Base-by-base conservation (phyloP, 2,797 vertebrate species). In the Numenius phaeopus region DNA sequence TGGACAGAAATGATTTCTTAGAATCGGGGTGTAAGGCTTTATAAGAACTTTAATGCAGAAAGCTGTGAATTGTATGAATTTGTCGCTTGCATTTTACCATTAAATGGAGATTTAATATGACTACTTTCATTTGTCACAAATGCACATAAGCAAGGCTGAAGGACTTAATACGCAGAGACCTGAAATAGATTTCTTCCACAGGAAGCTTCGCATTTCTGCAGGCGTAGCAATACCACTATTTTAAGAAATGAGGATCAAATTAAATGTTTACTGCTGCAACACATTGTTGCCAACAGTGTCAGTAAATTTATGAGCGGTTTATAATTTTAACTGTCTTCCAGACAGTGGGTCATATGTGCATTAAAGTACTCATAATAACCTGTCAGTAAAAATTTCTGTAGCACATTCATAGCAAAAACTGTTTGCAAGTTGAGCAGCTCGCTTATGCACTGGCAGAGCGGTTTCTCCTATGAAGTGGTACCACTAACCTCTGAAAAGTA, bases 361-460 rank as follows among this genome's bases (percentile, higher is more conserved):
- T 96, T 97, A 96, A 97, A 97, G 75, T 83, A 96, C 91, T 96
- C 83, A 97, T 97, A 98, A 97, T 97, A 98, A 95, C 54, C 87
- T 97, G 96, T 98, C 97, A 98, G 86, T 92, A 97, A 97, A 97
- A 97, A 97, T 97, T 94, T 97, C 82, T 80, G 29, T n/a, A 97
- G 93, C 46, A 84, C 75, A 86, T 93, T 98, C 93, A 80, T 40
- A 92, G 85, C 19, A 83, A 89, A 96, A 97, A 95, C 91, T 59
- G 11, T 62, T 39, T 77, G 62, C 54, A 87, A 97, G 81, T 16
- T 49, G 69, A 94, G 77, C 47, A 87, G 84, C 67, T 94, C 10
- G 55, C 57, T 94, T 67, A 80, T 39, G 24, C 55, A 46, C 32
- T 57, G 67, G 64, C 64, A 94, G 83, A 96, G 83, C 32, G 79